Percentiles rank a stretch among this genome's conserved stretches.
phyloP scores from a whole-genome alignment of 2,797 vertebrate species.

The Silurus aristotelis region DNA sequence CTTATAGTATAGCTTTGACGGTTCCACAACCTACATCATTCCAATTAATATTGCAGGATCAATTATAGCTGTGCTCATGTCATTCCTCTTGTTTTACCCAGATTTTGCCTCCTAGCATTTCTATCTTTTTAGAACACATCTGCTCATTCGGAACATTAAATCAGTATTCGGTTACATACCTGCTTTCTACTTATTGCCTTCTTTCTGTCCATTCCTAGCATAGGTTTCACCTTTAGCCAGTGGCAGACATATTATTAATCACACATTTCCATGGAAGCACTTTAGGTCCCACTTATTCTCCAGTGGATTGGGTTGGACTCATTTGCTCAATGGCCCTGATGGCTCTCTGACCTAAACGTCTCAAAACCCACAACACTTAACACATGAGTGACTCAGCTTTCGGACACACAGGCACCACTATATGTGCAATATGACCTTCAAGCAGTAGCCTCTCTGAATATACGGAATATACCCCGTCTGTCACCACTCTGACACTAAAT shows the following conservation, averaged over 20 bases:
- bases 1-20: neutral
- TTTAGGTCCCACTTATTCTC: conserved; percentile 63
- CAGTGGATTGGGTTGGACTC: conserved; percentile 67
- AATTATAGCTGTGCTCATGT: neutral
- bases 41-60: neutral
- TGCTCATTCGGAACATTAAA: neutral
- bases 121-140: too few relatives aligned
- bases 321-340: conserved; percentile 66
- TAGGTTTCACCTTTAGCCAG: conserved; percentile 31
- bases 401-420: conserved; percentile 61
- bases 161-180: neutral
- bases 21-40: neutral
- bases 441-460: conserved; percentile 56
- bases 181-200: neutral
- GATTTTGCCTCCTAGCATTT: neutral
- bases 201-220: neutral
- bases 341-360: conserved; percentile 7
- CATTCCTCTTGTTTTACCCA: neutral
- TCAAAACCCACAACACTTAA: conserved; percentile 19
- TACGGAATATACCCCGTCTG: conserved; percentile 61
- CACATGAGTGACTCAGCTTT: conserved; percentile 63
- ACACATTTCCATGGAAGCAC: conserved; percentile 45
- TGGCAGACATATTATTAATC: conserved; percentile 64
- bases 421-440: conserved; percentile 66
- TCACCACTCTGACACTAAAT: conserved; percentile 57